A percentile compares a stretch with the other conserved stretches of the same genome.
These are phyloP conservation scores for Bursaphelenchus okinawaensis DNA, from an alignment of 2,888 invertebrate species.

Conservation along the genomic window DNA sequence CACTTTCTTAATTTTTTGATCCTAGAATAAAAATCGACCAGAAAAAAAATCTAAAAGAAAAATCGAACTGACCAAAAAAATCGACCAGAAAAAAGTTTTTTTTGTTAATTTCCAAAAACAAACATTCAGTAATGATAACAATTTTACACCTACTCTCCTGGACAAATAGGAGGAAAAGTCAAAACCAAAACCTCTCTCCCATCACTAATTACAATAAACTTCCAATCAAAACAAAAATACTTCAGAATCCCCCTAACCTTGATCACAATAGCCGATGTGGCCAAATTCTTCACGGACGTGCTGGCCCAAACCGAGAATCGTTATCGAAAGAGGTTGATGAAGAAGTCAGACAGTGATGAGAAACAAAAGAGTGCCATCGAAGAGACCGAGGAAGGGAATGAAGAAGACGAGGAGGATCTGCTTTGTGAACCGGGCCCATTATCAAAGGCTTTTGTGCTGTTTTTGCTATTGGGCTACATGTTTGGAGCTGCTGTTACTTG, in stretches of 20 bases:
- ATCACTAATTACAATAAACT: too few relatives aligned
- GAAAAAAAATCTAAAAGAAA: too few relatives aligned
- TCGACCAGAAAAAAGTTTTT: too few relatives aligned
- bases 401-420: constrained; percentile 22
- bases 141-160: too few relatives aligned
- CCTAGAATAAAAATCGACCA: too few relatives aligned
- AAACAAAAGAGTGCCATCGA: not conserved
- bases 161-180: too few relatives aligned
- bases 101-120: too few relatives aligned
- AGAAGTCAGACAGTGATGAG: not conserved
- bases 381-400: constrained; percentile 8
- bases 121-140: too few relatives aligned
- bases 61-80: too few relatives aligned
- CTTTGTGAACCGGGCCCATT: constrained; percentile 13
- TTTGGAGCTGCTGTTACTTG: constrained; percentile 41
- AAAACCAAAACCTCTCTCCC: too few relatives aligned
- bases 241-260: constrained; percentile 53
- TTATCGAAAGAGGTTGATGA: constrained; percentile 7
- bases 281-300: constrained; percentile 51
- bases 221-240: too few relatives aligned
- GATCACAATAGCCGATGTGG: constrained; percentile 56
- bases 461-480: constrained; percentile 50
- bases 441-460: constrained; percentile 34
- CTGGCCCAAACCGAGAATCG: constrained; percentile 18
- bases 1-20: not conserved